Conservation (phyloP, 2,888 invertebrate genomes). For the Drosophila bunnanda region DNA sequence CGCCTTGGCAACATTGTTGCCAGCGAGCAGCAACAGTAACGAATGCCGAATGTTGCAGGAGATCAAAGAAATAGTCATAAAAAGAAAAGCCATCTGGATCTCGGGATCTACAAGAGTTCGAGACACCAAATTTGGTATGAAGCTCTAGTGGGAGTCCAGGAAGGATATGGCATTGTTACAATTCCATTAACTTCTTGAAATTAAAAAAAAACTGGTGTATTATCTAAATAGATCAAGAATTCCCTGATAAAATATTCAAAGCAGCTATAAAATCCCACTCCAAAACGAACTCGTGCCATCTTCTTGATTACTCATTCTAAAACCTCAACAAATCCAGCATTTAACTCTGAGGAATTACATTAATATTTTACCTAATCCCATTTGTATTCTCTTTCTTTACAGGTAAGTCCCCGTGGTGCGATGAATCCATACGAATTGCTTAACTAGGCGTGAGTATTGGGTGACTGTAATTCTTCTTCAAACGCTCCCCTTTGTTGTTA, state of each 20-base stretch:
- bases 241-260: too few species aligned
- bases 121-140: conserved; percentile 1
- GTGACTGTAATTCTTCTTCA: conserved; percentile 49
- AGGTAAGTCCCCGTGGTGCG: conserved; percentile 57
- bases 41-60: conserved; percentile 46
- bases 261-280: too few species aligned
- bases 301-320: background rate
- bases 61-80: conserved; percentile 20
- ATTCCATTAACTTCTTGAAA: background rate
- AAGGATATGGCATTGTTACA: too few species aligned
- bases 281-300: background rate
- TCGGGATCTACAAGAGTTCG: conserved; percentile 6
- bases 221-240: too few species aligned
- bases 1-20: conserved; percentile 74
- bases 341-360: background rate
- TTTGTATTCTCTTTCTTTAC: conserved; percentile 23
- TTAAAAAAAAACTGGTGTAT: background rate
- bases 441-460: conserved; percentile 65
- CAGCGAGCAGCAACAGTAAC: conserved; percentile 39
- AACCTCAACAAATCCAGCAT: background rate
- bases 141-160: background rate
- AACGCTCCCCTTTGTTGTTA: conserved; percentile 24
- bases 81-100: conserved; percentile 9
- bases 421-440: conserved; percentile 59
- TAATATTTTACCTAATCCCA: conserved; percentile 6